A percentile compares a stretch with the other conserved stretches of the same genome.
Conservation (phyloP, 2,113 vertebrate species). For the Saccopteryx leptura region DNA sequence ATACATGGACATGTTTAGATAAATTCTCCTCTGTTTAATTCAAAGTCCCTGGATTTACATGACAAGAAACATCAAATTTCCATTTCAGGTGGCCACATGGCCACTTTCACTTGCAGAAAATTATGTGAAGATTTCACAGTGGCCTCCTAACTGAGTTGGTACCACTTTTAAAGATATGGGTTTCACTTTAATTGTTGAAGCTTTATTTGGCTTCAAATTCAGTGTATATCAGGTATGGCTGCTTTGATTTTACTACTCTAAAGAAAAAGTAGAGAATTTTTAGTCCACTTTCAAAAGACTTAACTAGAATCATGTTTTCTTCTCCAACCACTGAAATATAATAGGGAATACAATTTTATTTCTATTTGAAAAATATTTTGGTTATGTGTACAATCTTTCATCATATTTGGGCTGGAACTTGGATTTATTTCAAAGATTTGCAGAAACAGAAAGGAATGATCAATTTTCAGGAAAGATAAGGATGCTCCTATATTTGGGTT, state of each 20-base stretch:
- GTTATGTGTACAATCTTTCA: not conserved
- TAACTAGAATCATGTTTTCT: not conserved
- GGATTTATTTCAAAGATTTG: constrained; percentile 21
- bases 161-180: not conserved
- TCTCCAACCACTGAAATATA: not conserved
- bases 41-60: not conserved
- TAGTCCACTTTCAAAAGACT: not conserved
- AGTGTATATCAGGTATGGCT: not conserved
- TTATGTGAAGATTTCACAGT: not conserved
- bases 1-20: not conserved
- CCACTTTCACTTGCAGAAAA: not conserved
- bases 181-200: not conserved
- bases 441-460: not conserved
- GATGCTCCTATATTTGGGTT: not conserved
- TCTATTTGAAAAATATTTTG: constrained; percentile 26
- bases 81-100: not conserved
- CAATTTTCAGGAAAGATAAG: constrained; percentile 6
- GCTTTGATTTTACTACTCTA: not conserved
- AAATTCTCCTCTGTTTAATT: not conserved
- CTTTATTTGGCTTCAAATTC: constrained; percentile 31
- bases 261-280: constrained; percentile 7
- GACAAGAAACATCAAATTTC: constrained; percentile 39
- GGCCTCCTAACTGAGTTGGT: not conserved
- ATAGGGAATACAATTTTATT: not conserved
- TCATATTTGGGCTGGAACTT: not conserved